Evolutionary conservation across 2,797 vertebrate genomes (phyloP), one percentile per base, ranked within the genome.

Genomic region (Erpetoichthys calabaricus): DNA sequence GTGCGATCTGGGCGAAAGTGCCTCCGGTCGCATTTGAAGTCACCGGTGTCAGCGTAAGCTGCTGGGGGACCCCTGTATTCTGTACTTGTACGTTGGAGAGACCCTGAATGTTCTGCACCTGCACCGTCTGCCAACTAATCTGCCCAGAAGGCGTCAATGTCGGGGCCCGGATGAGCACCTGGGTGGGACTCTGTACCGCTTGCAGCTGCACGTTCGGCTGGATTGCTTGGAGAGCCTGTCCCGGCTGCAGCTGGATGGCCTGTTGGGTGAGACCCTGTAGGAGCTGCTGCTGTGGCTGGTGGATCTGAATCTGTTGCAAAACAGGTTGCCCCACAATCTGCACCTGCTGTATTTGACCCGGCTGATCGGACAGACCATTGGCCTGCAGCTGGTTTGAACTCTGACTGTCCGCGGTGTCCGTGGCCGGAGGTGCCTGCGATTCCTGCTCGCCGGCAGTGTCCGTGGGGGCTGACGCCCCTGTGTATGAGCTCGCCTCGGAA

Each of bases 121-220:
- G 96, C 60, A 98, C 85, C 25, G 94, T 97, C 68, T 99, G 96
- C 96, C 96, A 99, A 73, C 91, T 96, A 75, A 99, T 91, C 75
- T 98, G 95, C 53, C 96, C 96, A 44, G 90, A 92, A 7, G 96
- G 89, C 41, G 91, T 94, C 73, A 99, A 77, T 59, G 92, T 97
- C 3, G 96, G 96, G 68, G 95, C 89, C 65, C 95, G 89, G 68
- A 99, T 97, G 64, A 99, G 90, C 70, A 99, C 90, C 82, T 97
- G 92, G 65, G 94, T 87, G 51, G 88, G 90, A 79, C 91, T 99
- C 68, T 86, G 85, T 65, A 99, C 83, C 64, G 95, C 91, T 79
- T 97, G 87, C 49, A 91, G 79, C 57, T 90, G 89, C 70, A 90
- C 82, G 0, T 89, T 88, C 69, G 89, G 88, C 61, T 92, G 90